These are phyloP conservation scores for Empis stercorea DNA, from an alignment of 2,888 invertebrate genomes.

Conservation along the genomic window DNA sequence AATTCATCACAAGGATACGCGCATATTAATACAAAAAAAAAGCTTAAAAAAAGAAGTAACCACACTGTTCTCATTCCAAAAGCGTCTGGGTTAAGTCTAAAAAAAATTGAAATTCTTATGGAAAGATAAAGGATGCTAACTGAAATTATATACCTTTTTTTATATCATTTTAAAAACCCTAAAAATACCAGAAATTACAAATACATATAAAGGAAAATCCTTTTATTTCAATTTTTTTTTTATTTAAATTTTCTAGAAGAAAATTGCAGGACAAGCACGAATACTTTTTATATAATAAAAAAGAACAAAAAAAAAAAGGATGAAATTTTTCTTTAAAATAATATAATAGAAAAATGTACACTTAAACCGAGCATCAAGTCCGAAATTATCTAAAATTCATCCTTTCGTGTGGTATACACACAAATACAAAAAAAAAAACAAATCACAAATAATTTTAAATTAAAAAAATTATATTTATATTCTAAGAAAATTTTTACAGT, in stretches of 20 bases:
- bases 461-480: too few species aligned
- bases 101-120: background rate
- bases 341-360: constrained; percentile 4
- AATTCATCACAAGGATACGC: too few species aligned
- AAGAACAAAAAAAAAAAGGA: constrained; percentile 1
- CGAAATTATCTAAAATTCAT: background rate
- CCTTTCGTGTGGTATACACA: too few species aligned
- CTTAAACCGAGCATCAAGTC: background rate
- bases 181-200: constrained; percentile 1
- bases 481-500: too few species aligned
- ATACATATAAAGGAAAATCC: background rate
- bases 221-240: background rate
- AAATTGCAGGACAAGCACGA: background rate
- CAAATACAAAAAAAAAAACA: too few species aligned
- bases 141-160: background rate
- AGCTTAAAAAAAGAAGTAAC: too few species aligned
- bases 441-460: too few species aligned
- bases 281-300: background rate
- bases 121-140: constrained; percentile 5
- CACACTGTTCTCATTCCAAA: constrained; percentile 13
- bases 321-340: constrained; percentile 4
- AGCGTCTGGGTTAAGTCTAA: constrained; percentile 20
- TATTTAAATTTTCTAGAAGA: constrained; percentile 1
- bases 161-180: background rate
- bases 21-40: too few species aligned